phyloP scores from a whole-genome alignment of 2,797 vertebrate genomes.

The Darevskia mixta region DNA sequence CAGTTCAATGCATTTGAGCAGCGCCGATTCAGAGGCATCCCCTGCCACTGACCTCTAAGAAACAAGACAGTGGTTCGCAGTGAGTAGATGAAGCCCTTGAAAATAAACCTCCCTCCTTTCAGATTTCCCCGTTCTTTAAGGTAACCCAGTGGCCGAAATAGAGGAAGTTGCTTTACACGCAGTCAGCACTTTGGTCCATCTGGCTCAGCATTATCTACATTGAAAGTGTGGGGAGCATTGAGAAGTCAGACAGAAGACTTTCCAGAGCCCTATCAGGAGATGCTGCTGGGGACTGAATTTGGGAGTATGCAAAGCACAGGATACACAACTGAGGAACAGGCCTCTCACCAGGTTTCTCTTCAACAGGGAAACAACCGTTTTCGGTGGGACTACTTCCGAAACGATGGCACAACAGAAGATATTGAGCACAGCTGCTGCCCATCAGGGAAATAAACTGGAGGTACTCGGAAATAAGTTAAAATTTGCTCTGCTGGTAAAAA shows the following conservation, averaged over 20 bases:
- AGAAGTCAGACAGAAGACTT: no score
- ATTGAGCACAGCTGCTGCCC: no score
- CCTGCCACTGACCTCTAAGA: slow-evolving; percentile 90
- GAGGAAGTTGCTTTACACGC: no score
- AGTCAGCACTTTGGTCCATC: no score
- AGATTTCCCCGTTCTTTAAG: not conserved
- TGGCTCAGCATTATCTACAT: no score
- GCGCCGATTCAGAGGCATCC: slow-evolving; percentile 93
- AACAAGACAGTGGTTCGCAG: slow-evolving; percentile 40
- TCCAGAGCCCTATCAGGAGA: no score
- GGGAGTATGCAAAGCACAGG: no score
- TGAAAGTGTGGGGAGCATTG: no score
- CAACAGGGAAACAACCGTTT: not conserved
- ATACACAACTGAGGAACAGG: not conserved
- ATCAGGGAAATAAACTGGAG: not conserved
- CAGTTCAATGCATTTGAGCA: slow-evolving; percentile 94
- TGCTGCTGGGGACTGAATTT: no score
- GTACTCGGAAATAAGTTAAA: not conserved
- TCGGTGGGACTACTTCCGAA: no score
- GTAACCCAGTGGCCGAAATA: not conserved
- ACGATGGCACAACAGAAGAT: not conserved
- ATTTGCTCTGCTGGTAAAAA: not conserved
- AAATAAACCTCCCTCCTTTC: not conserved
- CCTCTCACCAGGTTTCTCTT: not conserved
- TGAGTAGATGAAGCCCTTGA: not conserved